A percentile compares a stretch with the other conserved stretches of the same genome.
phyloP scores from a whole-genome alignment of 2,888 invertebrate genomes.

The Geophilus truncorum region DNA sequence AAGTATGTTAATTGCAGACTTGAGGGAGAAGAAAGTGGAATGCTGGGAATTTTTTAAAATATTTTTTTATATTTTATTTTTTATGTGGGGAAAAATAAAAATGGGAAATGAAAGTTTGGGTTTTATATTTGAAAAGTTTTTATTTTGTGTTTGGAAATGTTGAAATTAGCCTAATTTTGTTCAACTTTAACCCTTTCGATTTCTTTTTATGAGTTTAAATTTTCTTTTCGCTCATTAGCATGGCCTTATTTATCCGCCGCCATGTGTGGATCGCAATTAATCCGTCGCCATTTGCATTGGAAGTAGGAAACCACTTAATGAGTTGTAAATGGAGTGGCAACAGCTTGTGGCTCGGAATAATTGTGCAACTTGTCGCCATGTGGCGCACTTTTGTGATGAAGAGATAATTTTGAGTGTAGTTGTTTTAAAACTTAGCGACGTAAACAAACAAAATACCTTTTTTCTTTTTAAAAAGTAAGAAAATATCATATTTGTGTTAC shows the following conservation, averaged over 20 bases:
- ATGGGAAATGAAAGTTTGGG: too few species aligned
- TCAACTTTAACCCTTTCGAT: not conserved
- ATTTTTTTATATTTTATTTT: too few species aligned
- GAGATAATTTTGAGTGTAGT: not conserved
- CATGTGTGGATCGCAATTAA: not conserved
- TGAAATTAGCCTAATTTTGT: not conserved
- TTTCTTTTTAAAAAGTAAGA: too few species aligned
- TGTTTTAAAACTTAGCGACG: not conserved
- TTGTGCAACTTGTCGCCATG: not conserved
- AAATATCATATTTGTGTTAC: too few species aligned
- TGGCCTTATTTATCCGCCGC: not conserved
- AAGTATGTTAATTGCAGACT: not conserved
- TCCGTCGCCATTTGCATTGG: not conserved
- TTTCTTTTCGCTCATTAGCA: not conserved
- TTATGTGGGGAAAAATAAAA: too few species aligned
- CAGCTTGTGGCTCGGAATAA: not conserved
- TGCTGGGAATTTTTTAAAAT: too few species aligned
- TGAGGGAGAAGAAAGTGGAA: too few species aligned
- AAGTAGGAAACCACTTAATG: not conserved
- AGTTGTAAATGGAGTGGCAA: not conserved
- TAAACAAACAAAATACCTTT: too few species aligned
- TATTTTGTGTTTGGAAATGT: not conserved
- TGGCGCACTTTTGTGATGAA: not conserved
- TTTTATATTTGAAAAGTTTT: too few species aligned
- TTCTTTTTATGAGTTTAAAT: not conserved